phyloP scores from a whole-genome alignment of 2,797 vertebrate species.

The Macrochelys suwanniensis region DNA sequence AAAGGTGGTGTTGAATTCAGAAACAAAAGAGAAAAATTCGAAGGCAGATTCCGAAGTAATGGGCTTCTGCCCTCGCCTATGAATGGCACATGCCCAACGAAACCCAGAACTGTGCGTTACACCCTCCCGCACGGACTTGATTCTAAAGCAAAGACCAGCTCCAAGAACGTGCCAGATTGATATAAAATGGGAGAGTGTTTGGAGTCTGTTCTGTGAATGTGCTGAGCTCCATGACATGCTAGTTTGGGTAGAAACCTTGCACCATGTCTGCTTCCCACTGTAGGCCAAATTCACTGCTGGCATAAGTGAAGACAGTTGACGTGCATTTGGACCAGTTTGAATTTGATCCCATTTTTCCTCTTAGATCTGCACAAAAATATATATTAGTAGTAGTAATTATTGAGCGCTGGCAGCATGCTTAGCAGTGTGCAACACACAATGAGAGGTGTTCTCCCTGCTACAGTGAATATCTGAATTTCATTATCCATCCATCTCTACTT shows the following conservation, averaged over 20 bases:
- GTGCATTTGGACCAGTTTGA: background rate
- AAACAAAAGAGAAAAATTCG: rapidly evolving
- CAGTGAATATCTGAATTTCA: background rate
- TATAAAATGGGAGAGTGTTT: background rate
- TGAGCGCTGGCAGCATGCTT: background rate
- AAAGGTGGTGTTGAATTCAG: background rate
- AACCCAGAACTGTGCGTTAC: background rate
- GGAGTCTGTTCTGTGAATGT: background rate
- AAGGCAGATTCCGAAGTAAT: rapidly evolving
- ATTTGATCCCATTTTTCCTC: background rate
- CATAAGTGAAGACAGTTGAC: background rate
- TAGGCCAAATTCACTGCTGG: background rate
- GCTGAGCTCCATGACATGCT: background rate
- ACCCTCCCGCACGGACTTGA: background rate
- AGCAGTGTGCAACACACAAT: background rate
- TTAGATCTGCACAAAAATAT: background rate
- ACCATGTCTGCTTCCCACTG: background rate
- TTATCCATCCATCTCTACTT: background rate
- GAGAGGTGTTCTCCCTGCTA: background rate
- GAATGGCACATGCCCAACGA: background rate
- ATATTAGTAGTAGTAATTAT: background rate
- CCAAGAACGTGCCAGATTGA: background rate
- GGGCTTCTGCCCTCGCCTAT: background rate
- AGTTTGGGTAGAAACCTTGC: background rate
- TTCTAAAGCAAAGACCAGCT: background rate